A percentile compares a stretch with the other conserved stretches of the same genome.
Conservation (phyloP, 92 coral and sea anemone species). For the Nematostella vectensis region DNA sequence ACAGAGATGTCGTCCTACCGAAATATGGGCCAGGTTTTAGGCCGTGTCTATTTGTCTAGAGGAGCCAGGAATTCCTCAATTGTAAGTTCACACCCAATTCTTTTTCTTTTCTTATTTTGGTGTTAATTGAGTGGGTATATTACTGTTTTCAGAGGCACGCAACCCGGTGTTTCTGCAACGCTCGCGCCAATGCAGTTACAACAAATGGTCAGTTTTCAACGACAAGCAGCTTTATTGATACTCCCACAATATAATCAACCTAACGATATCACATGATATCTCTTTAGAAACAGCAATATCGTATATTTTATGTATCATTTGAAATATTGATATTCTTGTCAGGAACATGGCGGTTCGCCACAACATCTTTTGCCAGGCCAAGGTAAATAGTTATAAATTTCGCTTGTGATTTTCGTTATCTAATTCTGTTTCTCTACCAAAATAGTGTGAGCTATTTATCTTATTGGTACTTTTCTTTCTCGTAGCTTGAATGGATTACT, state of each 20-base stretch:
- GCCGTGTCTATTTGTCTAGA: slow-evolving; percentile 54
- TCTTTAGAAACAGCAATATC: no score
- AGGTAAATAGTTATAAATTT: background rate
- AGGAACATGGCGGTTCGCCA: slow-evolving; percentile 1
- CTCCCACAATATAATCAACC: no score
- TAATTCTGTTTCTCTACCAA: background rate
- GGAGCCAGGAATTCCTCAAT: slow-evolving; percentile 13
- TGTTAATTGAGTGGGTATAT: slow-evolving; percentile 15
- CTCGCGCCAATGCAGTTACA: slow-evolving; percentile 22
- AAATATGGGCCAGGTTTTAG: slow-evolving; percentile 58
- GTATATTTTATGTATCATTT: no score
- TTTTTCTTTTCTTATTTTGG: background rate
- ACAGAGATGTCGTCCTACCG: slow-evolving; percentile 74
- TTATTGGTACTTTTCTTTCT: background rate
- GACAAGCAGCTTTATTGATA: no score
- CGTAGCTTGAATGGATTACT: background rate
- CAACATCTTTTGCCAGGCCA: background rate
- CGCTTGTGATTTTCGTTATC: no score
- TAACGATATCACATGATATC: no score
- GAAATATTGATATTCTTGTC: no score
- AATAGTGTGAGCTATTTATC: no score
- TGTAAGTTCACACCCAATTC: slow-evolving; percentile 33
- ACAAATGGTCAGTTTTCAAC: slow-evolving; percentile 42
- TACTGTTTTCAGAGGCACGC: slow-evolving; percentile 30
- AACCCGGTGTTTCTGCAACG: slow-evolving; percentile 29